Evolutionary conservation across 2,113 vertebrate genomes (phyloP).

Genomic region (Pangasianodon gigas): DNA sequence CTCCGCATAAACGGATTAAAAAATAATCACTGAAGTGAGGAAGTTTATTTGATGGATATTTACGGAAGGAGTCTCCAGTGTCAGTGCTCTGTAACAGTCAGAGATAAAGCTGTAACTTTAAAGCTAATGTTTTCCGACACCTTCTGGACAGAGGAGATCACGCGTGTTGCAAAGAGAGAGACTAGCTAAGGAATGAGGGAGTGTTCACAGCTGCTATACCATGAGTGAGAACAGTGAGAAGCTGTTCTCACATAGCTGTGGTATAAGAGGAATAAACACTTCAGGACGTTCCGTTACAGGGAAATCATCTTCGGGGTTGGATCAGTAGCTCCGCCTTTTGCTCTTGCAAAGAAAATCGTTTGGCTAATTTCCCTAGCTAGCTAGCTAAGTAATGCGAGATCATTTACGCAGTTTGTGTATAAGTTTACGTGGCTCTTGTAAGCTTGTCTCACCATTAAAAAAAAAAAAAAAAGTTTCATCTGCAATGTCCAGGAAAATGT

Average conservation of each 20-base stretch:
- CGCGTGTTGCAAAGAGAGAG: no score
- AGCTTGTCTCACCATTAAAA: neutral
- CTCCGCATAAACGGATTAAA: no score
- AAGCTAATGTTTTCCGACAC: no score
- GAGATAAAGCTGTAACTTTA: no score
- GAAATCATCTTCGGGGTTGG: neutral
- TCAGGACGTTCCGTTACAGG: neutral
- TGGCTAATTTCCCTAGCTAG: neutral
- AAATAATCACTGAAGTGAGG: neutral
- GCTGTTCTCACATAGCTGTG: neutral
- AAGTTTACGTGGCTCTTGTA: neutral
- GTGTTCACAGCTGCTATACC: no score
- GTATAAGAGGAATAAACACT: neutral
- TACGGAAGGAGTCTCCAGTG: no score
- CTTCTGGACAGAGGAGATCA: no score
- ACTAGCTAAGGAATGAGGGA: no score
- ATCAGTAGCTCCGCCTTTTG: neutral
- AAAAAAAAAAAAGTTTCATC: neutral
- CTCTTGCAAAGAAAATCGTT: neutral
- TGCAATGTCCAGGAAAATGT: neutral
- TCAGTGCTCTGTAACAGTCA: no score
- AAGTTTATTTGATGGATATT: no score
- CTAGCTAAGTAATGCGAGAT: neutral
- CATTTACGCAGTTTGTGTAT: neutral
- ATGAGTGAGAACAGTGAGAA: no score